Evolutionary conservation across 2,888 invertebrate species (phyloP), one percentile per base, ranked within the genome.

Genomic region (Eupeodes latifasciatus): DNA sequence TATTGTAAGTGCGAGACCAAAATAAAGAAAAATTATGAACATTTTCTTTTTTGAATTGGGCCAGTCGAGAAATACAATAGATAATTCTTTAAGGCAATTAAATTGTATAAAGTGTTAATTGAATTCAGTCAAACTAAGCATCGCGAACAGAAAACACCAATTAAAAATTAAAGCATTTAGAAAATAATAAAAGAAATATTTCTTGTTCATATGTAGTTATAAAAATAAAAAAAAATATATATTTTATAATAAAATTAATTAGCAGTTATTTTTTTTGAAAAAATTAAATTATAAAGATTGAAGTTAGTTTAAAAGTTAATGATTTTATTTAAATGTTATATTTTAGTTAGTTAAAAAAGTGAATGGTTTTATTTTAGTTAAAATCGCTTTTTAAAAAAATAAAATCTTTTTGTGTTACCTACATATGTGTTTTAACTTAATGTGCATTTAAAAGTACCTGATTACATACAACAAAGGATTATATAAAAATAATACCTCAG

Each of bases 61-160:
- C n/a, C 47, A 59, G n/a, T 40, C 14, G 27, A 64, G 40, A 44
- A 57, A 72, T 27, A 72, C 72, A 57, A 59, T 59, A 59, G 57
- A 72, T 49, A 1, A 36, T 72, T 72, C 27, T 72, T 59, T 14
- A 59, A 59, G 59, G 47, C 57, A 72, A 72, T 72, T 72, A 47
- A 71, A 57, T n/a, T 72, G 27, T 47, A 27, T 47, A 72, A 49
- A 66, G 72, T 72, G 57, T 72, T 72, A 57, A 72, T 72, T 72
- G 57, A 27, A 72, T 59, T 72, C 34, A 72, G 59, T 59, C 59
- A 47, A 57, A 72, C 47, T 59, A n/a, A 72, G 47, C 14, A 34
- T 27, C n/a, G 72, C 34, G 47, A 55, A 40, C 40, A 40, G 71
- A 19, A 71, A 71, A 71, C 19, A 71, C 40, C 71, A 53, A 27